phyloP scores from a whole-genome alignment of 2,797 vertebrate genomes.

The Meda fulgida region DNA sequence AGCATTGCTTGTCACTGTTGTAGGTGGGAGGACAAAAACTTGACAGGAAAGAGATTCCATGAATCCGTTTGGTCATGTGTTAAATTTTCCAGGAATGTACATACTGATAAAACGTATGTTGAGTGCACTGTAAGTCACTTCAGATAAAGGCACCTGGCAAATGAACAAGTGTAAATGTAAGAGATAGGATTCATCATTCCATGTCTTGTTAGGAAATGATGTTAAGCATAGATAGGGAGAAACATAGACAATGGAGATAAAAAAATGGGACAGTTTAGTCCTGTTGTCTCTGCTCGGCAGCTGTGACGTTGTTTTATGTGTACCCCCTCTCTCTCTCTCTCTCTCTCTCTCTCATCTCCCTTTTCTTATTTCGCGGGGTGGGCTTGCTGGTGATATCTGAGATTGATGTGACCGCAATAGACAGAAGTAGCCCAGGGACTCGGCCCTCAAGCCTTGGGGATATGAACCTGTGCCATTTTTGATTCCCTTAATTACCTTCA shows the following conservation, averaged over 20 bases:
- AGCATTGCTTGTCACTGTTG: not conserved
- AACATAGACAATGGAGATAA: constrained; percentile 11
- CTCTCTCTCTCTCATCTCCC: not conserved
- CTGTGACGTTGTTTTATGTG: constrained; percentile 30
- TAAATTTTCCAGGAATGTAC: not conserved
- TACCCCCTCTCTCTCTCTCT: not conserved
- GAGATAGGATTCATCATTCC: constrained; percentile 39
- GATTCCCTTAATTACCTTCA: constrained; percentile 32
- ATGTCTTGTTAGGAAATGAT: not conserved
- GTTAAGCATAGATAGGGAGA: constrained; percentile 6
- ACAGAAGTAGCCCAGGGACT: constrained; percentile 8
- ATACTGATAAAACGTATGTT: not conserved
- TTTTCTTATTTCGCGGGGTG: not conserved
- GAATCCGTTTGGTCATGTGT: not conserved
- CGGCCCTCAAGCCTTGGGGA: constrained; percentile 16
- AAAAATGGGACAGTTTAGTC: constrained; percentile 13
- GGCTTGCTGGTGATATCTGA: constrained; percentile 22
- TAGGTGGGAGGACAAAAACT: not conserved
- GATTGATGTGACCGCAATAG: constrained; percentile 40
- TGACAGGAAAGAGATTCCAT: not conserved
- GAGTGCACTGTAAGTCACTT: not conserved
- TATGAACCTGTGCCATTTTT: constrained; percentile 12
- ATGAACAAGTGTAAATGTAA: not conserved
- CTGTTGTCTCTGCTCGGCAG: constrained; percentile 28
- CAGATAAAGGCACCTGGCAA: constrained; percentile 1